Conservation (phyloP, 2,113 vertebrate species). For the Archocentrus centrarchus region DNA sequence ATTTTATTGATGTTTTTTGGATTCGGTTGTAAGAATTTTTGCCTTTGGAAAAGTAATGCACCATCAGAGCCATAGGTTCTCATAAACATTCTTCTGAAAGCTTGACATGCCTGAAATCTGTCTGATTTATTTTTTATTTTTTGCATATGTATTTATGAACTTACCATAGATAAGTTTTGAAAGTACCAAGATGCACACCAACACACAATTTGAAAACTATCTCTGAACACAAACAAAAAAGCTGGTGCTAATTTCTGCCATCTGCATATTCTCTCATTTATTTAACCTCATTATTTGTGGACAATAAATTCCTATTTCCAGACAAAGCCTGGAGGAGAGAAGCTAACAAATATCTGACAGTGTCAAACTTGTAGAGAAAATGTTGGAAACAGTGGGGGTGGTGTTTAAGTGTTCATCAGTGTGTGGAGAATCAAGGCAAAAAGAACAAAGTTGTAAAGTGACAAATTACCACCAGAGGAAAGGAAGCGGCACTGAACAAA, state of each 20-base stretch:
- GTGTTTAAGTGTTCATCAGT: neutral
- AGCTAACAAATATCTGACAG: slow-evolving; percentile 9
- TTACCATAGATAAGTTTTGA: neutral
- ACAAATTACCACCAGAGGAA: neutral
- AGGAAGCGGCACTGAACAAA: slow-evolving; percentile 1
- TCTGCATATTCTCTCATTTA: neutral
- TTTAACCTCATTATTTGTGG: slow-evolving; percentile 1
- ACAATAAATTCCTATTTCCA: slow-evolving; percentile 10
- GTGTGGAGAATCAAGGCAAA: slow-evolving; percentile 18
- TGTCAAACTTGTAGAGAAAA: slow-evolving; percentile 19
- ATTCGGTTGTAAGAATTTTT: neutral
- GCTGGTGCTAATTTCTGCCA: neutral
- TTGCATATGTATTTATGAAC: neutral
- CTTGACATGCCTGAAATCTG: neutral
- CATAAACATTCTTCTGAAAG: neutral
- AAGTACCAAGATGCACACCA: neutral
- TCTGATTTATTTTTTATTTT: too few relatives aligned
- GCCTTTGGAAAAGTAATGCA: neutral
- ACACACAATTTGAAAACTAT: neutral
- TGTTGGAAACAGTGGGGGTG: slow-evolving; percentile 10
- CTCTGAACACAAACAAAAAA: neutral
- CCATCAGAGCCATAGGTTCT: neutral
- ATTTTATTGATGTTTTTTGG: neutral
- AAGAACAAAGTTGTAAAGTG: slow-evolving; percentile 19
- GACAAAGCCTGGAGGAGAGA: slow-evolving; percentile 29